phyloP scores from a whole-genome alignment of 2,888 invertebrate genomes.

The Phalera bucephala region DNA sequence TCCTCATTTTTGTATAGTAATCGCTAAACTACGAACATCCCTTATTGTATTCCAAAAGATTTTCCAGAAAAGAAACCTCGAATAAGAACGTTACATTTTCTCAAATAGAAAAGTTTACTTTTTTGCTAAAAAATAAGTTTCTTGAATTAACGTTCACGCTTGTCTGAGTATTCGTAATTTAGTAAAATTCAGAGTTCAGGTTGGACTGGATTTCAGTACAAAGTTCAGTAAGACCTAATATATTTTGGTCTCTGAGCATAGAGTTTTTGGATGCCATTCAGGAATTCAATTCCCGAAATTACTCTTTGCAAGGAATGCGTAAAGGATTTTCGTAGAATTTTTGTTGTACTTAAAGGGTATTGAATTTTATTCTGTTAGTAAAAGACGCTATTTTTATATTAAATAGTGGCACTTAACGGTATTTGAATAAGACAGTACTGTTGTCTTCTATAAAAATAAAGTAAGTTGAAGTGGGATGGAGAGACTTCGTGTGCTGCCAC shows the following conservation, averaged over 20 bases:
- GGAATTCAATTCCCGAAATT: constrained; percentile 8
- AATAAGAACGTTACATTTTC: not conserved
- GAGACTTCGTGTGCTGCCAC: no score
- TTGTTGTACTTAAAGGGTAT: constrained; percentile 1
- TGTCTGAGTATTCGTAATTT: not conserved
- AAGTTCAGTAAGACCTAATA: not conserved
- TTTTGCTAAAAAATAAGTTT: not conserved
- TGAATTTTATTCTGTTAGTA: not conserved
- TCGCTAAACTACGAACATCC: no score
- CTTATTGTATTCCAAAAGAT: no score
- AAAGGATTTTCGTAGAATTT: no score
- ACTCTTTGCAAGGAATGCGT: constrained; percentile 17
- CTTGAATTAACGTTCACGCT: not conserved
- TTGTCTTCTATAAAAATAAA: no score
- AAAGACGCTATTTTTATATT: not conserved
- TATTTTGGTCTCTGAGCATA: not conserved
- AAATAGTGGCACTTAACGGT: not conserved
- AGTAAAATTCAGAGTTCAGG: not conserved
- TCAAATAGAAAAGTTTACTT: not conserved
- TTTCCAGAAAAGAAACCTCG: not conserved
- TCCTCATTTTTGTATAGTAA: no score
- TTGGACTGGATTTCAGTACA: not conserved
- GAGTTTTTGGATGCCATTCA: constrained; percentile 1
- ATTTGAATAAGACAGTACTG: no score
- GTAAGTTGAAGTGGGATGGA: no score